Evolutionary conservation across 2,113 vertebrate genomes (phyloP), one percentile per base, ranked within the genome.

Genomic region (Saimiri boliviensis): DNA sequence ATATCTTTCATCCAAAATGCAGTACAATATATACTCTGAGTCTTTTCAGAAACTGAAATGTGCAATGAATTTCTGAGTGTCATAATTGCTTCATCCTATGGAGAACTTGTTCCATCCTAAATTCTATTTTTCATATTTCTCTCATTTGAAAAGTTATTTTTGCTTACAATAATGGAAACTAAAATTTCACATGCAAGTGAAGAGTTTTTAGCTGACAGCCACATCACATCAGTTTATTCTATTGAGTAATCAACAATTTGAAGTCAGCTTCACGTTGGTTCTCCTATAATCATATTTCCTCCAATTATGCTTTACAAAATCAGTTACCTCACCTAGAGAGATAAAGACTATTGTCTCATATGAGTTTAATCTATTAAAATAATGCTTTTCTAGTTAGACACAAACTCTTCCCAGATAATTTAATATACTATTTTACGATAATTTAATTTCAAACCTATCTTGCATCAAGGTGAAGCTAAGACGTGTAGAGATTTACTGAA

Each of bases 11-110:
- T 20, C 17, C 52, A 32, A 73, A 66, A 73, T 10, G 5, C 74
- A 68, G 12, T 19, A 11, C 6, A 11, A 11, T 11, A 14, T 16
- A 21, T 12, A 81, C 0, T 0, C 8, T 27, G 27, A 4, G n/a
- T 40, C 20, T 13, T 60, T 94, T 68, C 63, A 89, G 70, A 81
- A 37, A 12, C 3, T 40, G 17, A 93, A 42, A 9, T 32, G 25
- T 6, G 10, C 3, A 30, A 52, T 17, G 3, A 3, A n/a, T 45
- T 71, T 12, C 16, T 11, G 10, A 40, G 16, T 35, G 17, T 42
- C 11, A 32, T 32, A 40, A 35, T 42, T 32, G 27, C 8, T 73
- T 86, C 49, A 27, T 8, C 25, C 3, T 14, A 54, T 21, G 10
- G 8, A 73, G 25, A 73, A 6, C 2, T 89, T 58, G 4, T 30